Percentiles rank a stretch among this genome's conserved stretches.
These are phyloP conservation scores for Platysteira castanea DNA, from an alignment of 2,113 vertebrate genomes.

Conservation along the genomic window DNA sequence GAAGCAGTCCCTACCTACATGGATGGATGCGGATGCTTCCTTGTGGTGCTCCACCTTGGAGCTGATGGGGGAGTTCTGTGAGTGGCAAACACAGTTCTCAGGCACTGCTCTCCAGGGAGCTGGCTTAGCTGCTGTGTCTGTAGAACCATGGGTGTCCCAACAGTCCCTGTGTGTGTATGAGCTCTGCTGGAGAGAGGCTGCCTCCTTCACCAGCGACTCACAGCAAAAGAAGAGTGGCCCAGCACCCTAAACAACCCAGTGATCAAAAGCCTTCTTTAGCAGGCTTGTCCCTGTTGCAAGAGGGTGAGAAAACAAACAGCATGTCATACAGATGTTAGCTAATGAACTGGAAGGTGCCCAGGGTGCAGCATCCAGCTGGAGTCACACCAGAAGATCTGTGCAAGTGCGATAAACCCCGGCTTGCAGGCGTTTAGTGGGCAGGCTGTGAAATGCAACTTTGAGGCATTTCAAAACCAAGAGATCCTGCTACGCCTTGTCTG, in stretches of 20 bases:
- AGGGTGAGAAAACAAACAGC: not conserved
- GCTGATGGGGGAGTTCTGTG: not conserved
- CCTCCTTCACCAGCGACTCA: not conserved
- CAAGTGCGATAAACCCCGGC: not conserved
- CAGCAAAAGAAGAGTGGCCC: not conserved
- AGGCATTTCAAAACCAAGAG: not conserved
- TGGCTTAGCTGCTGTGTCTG: not conserved
- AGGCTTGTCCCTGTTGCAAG: not conserved
- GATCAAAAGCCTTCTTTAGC: not conserved
- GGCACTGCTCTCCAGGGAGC: not conserved
- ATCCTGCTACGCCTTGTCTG: not conserved
- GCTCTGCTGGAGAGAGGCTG: not conserved
- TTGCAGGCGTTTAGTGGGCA: not conserved
- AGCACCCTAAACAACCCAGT: not conserved
- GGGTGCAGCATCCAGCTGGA: not conserved
- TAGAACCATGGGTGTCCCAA: not conserved
- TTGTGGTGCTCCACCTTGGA: not conserved
- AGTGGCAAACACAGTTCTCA: not conserved
- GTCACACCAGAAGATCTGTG: not conserved
- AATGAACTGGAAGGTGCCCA: not conserved
- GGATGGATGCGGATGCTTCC: not conserved
- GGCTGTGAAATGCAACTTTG: not conserved
- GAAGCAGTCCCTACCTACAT: too few relatives aligned
- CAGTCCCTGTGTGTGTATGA: not conserved
- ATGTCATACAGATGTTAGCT: not conserved